A percentile compares a stretch with the other conserved stretches of the same genome.
These are phyloP conservation scores for Panthera tigris DNA, from an alignment of 2,113 vertebrate species.

Conservation along the genomic window DNA sequence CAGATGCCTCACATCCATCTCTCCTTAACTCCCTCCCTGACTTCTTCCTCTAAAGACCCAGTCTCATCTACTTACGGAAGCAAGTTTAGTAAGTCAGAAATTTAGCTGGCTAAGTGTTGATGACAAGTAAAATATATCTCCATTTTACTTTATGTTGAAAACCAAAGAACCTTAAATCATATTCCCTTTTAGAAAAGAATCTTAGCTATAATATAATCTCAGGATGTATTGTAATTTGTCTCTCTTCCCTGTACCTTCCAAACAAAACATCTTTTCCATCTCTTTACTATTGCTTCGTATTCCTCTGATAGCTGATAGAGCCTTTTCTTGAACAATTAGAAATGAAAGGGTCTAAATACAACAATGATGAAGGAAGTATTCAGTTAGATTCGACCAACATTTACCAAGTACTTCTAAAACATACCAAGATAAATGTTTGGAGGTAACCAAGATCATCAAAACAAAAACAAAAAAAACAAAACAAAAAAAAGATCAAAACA, in stretches of 20 bases:
- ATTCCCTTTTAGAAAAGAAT: constrained; percentile 13
- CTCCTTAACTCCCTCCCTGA: not conserved
- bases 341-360: constrained; percentile 15
- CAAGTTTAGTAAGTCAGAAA: not conserved
- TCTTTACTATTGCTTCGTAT: not conserved
- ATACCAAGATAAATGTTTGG: not conserved
- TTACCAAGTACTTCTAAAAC: constrained; percentile 38
- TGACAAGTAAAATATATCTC: not conserved
- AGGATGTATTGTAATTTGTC: not conserved
- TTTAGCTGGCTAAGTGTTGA: not conserved
- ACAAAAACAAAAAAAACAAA: not conserved
- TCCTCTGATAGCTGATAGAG: not conserved
- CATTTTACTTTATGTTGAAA: not conserved
- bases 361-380: constrained; percentile 1
- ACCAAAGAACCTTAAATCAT: not conserved
- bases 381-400: not conserved
- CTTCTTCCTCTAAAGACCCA: not conserved
- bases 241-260: not conserved
- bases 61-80: not conserved
- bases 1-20: not conserved
- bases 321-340: constrained; percentile 44
- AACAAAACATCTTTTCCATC: not conserved
- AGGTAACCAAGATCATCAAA: not conserved
- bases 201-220: not conserved
- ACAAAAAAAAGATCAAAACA: not conserved